phyloP scores from a whole-genome alignment of 2,113 vertebrate genomes.

The Oncorhynchus tshawytscha region DNA sequence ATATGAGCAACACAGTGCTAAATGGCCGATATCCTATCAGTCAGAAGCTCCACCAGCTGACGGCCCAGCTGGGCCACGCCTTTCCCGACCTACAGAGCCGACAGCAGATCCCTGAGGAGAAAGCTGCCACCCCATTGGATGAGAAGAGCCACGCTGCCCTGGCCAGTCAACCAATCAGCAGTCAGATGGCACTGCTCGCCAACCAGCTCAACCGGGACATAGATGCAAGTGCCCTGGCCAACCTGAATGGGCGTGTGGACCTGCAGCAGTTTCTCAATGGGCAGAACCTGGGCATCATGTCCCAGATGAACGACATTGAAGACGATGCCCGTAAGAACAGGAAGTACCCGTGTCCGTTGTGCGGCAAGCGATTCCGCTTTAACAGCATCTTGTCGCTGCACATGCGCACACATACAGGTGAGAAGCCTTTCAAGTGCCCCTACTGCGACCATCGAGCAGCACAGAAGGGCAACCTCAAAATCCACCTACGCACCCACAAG shows the following conservation, averaged over 20 bases:
- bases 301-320: slow-evolving; percentile 98
- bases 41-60: slow-evolving; percentile 96
- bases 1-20: slow-evolving; percentile 89
- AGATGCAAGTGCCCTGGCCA: slow-evolving; percentile 79
- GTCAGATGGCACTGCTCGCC: slow-evolving; percentile 94
- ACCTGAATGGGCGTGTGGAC: slow-evolving; percentile 91
- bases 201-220: slow-evolving; percentile 95
- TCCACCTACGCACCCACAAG: slow-evolving; percentile 97
- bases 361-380: slow-evolving; percentile 97
- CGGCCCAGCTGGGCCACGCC: slow-evolving; percentile 95
- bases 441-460: slow-evolving; percentile 98
- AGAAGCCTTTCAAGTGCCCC: slow-evolving; percentile 98
- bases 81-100: slow-evolving; percentile 91
- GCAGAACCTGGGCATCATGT: slow-evolving; percentile 98
- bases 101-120: slow-evolving; percentile 91
- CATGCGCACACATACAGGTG: slow-evolving; percentile 98
- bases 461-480: slow-evolving; percentile 98
- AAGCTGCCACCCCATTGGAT: slow-evolving; percentile 81
- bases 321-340: slow-evolving; percentile 96
- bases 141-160: slow-evolving; percentile 90
- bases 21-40: slow-evolving; percentile 99
- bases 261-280: slow-evolving; percentile 98
- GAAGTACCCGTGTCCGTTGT: slow-evolving; percentile 95
- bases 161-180: slow-evolving; percentile 91
- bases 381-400: slow-evolving; percentile 98